A percentile compares a stretch with the other conserved stretches of the same genome.
phyloP scores from a whole-genome alignment of 2,113 vertebrate species.

The Chascanopsetta lugubris region DNA sequence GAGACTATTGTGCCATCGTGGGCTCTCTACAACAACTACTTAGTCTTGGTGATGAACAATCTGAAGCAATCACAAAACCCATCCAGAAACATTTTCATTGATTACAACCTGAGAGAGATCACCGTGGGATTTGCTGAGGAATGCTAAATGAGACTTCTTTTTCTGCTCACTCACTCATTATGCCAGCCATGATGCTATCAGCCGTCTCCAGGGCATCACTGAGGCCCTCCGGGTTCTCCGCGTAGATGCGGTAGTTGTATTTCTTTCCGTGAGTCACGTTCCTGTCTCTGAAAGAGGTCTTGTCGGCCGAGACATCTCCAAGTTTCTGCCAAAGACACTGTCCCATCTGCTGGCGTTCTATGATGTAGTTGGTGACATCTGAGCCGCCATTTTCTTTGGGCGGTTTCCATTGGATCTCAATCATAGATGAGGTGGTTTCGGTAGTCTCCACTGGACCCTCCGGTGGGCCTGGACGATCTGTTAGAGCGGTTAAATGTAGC shows the following conservation, averaged over 20 bases:
- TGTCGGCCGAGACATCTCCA: constrained; percentile 76
- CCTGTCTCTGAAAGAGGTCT: constrained; percentile 79
- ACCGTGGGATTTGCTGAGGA: constrained; percentile 36
- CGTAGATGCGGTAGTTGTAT: constrained; percentile 86
- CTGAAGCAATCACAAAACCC: constrained; percentile 20
- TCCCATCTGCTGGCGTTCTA: constrained; percentile 83
- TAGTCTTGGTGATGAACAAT: constrained; percentile 27
- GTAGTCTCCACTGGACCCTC: constrained; percentile 84
- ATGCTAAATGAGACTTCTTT: constrained; percentile 32
- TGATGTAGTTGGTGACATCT: constrained; percentile 79
- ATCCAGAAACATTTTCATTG: constrained; percentile 37
- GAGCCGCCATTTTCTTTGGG: constrained; percentile 85
- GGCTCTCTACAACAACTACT: constrained; percentile 6
- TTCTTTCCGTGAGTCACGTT: constrained; percentile 82
- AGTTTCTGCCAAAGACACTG: constrained; percentile 82
- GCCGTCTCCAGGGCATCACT: constrained; percentile 84
- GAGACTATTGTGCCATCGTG: neutral
- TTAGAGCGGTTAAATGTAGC: constrained; percentile 4
- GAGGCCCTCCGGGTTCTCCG: constrained; percentile 82
- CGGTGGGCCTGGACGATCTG: constrained; percentile 85
- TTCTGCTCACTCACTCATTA: constrained; percentile 79
- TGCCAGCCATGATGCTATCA: constrained; percentile 81
- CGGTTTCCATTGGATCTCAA: constrained; percentile 84
- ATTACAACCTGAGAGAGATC: constrained; percentile 35
- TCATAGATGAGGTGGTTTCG: constrained; percentile 71